phyloP scores from a whole-genome alignment of 2,113 vertebrate species.

The Brachirus orientalis region DNA sequence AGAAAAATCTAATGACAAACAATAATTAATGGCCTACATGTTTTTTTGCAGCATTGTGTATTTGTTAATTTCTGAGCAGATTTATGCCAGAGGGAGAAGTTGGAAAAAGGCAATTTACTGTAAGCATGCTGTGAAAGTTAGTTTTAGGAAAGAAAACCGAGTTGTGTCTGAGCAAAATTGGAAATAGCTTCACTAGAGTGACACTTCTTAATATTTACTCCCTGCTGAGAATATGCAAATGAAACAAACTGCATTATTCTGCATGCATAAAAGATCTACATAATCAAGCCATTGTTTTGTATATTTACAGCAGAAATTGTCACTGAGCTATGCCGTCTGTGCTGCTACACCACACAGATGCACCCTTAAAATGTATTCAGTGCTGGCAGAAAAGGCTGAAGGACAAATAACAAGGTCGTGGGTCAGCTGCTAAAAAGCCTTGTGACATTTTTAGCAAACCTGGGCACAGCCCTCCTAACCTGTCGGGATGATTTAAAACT shows the following conservation, averaged over 20 bases:
- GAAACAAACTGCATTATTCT: background rate
- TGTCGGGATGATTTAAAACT: constrained; percentile 49
- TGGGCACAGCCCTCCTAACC: constrained; percentile 11
- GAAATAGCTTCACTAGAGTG: background rate
- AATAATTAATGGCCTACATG: constrained; percentile 29
- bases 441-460: constrained; percentile 31
- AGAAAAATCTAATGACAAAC: constrained; percentile 5
- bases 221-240: background rate
- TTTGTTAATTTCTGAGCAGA: constrained; percentile 8
- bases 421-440: constrained; percentile 53
- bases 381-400: background rate
- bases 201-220: background rate
- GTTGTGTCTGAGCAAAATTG: background rate
- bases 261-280: background rate
- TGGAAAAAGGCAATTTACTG: background rate
- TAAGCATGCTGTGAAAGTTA: background rate
- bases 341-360: background rate
- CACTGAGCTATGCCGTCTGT: background rate
- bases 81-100: background rate
- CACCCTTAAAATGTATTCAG: constrained; percentile 10
- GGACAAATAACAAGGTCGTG: constrained; percentile 33
- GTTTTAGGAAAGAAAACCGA: background rate
- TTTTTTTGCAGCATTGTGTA: background rate
- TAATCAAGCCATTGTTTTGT: background rate
- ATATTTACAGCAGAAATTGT: constrained; percentile 4